These are phyloP conservation scores for Tetragonula clypearis DNA, from an alignment of 1,140 invertebrate species.

Conservation along the genomic window DNA sequence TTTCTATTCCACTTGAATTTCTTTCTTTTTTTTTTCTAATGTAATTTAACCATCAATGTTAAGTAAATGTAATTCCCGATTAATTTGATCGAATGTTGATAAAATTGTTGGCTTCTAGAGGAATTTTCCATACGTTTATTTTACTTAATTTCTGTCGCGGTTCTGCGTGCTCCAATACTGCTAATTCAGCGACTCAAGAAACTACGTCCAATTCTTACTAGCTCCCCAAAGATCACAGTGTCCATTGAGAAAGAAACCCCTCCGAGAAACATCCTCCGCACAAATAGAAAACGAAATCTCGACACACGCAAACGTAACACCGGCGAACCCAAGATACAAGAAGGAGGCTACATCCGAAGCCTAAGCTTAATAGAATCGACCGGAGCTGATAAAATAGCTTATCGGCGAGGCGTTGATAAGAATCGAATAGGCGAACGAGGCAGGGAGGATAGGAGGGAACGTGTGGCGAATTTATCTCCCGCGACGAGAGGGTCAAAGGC, in stretches of 20 bases:
- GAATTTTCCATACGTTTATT: too few species aligned
- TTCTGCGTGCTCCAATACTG: neutral
- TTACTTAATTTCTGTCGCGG: too few species aligned
- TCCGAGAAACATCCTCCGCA: neutral
- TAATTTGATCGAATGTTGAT: too few species aligned
- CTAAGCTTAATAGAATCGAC: constrained; percentile 38
- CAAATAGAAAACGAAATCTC: neutral
- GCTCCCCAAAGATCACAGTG: neutral
- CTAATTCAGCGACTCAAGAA: neutral
- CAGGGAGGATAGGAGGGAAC: constrained; percentile 4
- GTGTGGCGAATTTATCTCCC: constrained; percentile 44
- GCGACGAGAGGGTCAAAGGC: neutral
- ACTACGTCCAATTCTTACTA: neutral
- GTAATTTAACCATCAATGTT: too few species aligned
- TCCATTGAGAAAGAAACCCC: neutral
- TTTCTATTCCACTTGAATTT: too few species aligned
- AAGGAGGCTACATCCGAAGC: neutral
- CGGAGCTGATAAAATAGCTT: constrained; percentile 38
- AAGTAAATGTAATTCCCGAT: too few species aligned
- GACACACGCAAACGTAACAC: neutral
- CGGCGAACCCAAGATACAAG: neutral
- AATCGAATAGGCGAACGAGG: neutral
- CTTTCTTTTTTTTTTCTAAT: too few species aligned
- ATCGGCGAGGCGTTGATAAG: constrained; percentile 18
- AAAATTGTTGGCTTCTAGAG: too few species aligned